phyloP scores from a whole-genome alignment of 2,113 vertebrate genomes.

The Peromyscus maniculatus region DNA sequence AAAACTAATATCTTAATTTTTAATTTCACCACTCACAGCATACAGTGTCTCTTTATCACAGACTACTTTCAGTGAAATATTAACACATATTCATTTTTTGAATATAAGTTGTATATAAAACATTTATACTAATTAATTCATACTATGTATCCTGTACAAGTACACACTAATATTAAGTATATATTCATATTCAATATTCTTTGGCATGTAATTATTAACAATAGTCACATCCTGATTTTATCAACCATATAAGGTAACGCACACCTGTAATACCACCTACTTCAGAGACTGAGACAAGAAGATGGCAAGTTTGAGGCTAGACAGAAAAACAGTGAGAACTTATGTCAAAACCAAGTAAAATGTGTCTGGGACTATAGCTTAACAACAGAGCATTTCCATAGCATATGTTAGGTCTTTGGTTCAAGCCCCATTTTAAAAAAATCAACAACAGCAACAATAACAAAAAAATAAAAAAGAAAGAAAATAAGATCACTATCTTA shows the following conservation, averaged over 20 bases:
- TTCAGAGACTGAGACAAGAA: not conserved
- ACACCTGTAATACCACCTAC: too few relatives aligned
- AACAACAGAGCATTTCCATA: not conserved
- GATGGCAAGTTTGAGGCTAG: not conserved
- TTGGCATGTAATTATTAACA: not conserved
- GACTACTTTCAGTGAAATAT: not conserved
- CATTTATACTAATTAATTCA: not conserved
- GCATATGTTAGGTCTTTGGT: too few relatives aligned
- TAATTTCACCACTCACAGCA: not conserved
- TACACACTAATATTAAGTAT: not conserved
- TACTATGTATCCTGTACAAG: not conserved
- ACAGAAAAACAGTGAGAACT: not conserved
- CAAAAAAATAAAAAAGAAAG: not conserved
- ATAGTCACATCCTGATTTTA: slow-evolving; percentile 21
- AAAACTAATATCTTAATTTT: not conserved
- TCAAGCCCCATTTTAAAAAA: not conserved
- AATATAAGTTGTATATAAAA: not conserved
- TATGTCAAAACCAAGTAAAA: not conserved
- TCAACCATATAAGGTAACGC: not conserved
- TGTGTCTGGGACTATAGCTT: not conserved
- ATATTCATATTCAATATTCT: not conserved
- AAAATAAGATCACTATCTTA: not conserved
- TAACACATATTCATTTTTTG: not conserved
- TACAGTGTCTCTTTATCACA: not conserved
- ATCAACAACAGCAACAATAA: not conserved